These are phyloP conservation scores for Thermophis baileyi DNA, from an alignment of 2,113 vertebrate genomes.

Conservation along the genomic window DNA sequence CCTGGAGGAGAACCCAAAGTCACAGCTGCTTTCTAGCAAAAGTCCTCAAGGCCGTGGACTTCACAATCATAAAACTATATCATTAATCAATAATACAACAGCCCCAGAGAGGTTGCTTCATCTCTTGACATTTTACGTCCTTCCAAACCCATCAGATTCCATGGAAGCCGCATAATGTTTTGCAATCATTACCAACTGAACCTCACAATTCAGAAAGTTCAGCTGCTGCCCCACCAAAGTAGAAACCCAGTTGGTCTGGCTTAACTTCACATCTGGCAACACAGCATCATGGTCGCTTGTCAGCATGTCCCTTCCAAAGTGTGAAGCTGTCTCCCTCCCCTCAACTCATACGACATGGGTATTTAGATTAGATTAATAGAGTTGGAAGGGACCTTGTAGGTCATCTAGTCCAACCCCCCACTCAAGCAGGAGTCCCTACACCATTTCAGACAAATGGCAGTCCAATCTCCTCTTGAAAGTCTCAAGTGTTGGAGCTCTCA, in stretches of 20 bases:
- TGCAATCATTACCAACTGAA: neutral
- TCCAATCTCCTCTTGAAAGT: no score
- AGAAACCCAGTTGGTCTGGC: neutral
- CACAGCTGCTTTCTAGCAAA: neutral
- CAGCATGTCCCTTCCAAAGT: neutral
- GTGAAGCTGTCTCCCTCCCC: no score
- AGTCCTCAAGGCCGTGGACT: neutral
- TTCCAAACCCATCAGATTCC: no score
- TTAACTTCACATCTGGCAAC: neutral
- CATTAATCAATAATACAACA: neutral
- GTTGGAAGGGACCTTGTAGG: no score
- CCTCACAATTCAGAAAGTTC: neutral
- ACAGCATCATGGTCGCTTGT: no score
- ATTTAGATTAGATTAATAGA: no score
- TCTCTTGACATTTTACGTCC: neutral
- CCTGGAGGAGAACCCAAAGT: neutral
- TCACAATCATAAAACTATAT: neutral
- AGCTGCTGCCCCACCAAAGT: neutral
- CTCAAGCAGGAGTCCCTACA: no score
- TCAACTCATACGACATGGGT: neutral
- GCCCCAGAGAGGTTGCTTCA: neutral
- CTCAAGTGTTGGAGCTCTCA: no score
- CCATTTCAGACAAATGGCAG: no score
- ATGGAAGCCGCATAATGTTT: neutral
- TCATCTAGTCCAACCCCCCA: no score